phyloP scores from a whole-genome alignment of 1,140 invertebrate genomes.

The Ditylenchus dipsaci region DNA sequence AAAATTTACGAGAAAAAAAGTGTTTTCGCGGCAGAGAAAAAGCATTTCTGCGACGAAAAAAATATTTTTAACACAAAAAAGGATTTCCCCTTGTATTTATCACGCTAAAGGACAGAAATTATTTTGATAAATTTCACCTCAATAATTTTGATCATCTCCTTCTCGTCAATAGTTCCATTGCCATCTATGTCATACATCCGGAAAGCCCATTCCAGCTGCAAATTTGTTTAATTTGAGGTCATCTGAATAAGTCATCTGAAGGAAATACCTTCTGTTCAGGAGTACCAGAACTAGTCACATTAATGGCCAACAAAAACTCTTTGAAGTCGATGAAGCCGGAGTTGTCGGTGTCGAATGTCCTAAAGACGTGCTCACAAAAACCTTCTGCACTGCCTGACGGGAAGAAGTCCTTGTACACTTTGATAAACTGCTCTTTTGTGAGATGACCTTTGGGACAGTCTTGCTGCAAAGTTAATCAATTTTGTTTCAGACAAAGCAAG shows the following conservation, averaged over 20 bases:
- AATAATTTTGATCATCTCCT: conserved; percentile 70
- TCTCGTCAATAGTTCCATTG: conserved; percentile 95
- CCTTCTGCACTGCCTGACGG: conserved; percentile 94
- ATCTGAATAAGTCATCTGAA: no score
- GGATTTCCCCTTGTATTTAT: no score
- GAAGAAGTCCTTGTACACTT: conserved; percentile 72
- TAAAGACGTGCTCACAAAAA: conserved; percentile 96
- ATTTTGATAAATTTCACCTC: conserved; percentile 59
- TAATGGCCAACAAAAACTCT: conserved; percentile 94
- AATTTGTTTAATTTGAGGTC: no score
- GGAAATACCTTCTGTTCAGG: conserved; percentile 81
- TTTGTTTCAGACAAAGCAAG: not conserved
- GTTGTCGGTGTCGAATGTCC: conserved; percentile 92
- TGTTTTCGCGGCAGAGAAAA: no score
- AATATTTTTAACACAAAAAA: no score
- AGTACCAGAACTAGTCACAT: conserved; percentile 92
- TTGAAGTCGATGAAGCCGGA: conserved; percentile 90
- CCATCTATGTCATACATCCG: conserved; percentile 77
- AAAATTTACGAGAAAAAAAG: no score
- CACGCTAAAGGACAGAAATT: no score
- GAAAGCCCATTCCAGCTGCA: conserved; percentile 89
- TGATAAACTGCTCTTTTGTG: conserved; percentile 94
- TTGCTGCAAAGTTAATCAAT: conserved; percentile 71
- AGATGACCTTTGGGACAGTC: conserved; percentile 96
- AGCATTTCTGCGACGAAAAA: no score